These are phyloP conservation scores for Cynopterus brachyotis DNA, from an alignment of 2,113 vertebrate species.

Conservation along the genomic window DNA sequence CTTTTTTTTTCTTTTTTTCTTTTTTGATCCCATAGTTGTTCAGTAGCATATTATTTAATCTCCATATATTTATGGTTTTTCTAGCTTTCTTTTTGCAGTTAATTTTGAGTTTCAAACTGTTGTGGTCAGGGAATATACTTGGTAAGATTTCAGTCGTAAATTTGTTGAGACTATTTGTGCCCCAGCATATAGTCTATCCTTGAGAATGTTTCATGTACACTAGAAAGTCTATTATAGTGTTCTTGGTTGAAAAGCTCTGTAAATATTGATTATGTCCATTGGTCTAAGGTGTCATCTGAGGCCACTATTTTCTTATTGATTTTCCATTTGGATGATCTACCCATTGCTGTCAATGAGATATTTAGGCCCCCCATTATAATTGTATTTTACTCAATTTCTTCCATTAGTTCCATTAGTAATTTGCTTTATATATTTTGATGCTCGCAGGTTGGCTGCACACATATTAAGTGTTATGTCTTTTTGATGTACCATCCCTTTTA, in stretches of 20 bases:
- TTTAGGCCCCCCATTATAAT: not conserved
- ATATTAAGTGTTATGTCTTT: not conserved
- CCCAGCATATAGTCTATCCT: not conserved
- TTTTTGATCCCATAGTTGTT: not conserved
- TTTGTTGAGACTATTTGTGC: not conserved
- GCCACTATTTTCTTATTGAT: not conserved
- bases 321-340: not conserved
- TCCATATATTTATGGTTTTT: not conserved
- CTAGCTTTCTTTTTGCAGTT: not conserved
- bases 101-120: not conserved
- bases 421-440: not conserved
- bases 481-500: not conserved
- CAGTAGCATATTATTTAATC: not conserved
- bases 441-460: not conserved
- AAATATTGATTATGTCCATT: not conserved
- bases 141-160: not conserved
- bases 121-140: not conserved
- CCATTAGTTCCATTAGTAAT: not conserved
- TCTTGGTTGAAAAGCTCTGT: not conserved
- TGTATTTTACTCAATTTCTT: not conserved
- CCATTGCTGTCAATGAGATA: not conserved
- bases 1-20: not conserved
- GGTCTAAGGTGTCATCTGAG: not conserved
- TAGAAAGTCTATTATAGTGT: not conserved
- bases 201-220: not conserved